A percentile compares a stretch with the other conserved stretches of the same genome.
Conservation (phyloP, 2,797 vertebrate species). For the Hephaestus fuliginosus region DNA sequence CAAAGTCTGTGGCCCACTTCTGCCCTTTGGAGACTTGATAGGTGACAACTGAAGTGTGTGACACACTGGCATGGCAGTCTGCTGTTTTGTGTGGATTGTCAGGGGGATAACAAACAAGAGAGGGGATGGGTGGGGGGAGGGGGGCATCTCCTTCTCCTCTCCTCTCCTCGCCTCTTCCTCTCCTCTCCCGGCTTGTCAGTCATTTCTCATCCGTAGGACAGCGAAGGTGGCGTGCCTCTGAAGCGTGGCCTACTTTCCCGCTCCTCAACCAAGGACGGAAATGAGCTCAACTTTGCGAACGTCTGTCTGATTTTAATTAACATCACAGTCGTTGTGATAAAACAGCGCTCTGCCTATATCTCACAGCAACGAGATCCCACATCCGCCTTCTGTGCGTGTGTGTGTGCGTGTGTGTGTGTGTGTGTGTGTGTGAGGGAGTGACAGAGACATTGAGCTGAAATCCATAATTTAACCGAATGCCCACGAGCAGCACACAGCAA, state of each 20-base stretch:
- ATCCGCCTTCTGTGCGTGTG: constrained; percentile 55
- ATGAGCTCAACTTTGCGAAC: constrained; percentile 75
- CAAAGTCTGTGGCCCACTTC: constrained; percentile 63
- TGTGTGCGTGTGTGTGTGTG: constrained; percentile 21
- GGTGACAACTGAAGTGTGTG: constrained; percentile 61
- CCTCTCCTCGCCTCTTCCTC: constrained; percentile 36
- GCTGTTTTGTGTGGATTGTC: constrained; percentile 62
- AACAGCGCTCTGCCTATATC: constrained; percentile 78
- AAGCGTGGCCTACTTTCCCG: constrained; percentile 79
- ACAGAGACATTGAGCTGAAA: constrained; percentile 73
- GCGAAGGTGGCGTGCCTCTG: constrained; percentile 60
- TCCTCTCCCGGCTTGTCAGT: constrained; percentile 69
- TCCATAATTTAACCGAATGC: constrained; percentile 83
- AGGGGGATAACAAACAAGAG: constrained; percentile 71
- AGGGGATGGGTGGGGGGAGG: neutral
- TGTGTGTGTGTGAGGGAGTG: constrained; percentile 53
- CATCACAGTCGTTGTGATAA: constrained; percentile 68
- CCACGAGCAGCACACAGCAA: constrained; percentile 76
- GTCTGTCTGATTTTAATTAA: constrained; percentile 86
- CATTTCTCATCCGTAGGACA: constrained; percentile 70
- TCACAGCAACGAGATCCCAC: constrained; percentile 70
- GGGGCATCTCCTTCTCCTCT: constrained; percentile 36
- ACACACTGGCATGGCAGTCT: constrained; percentile 55
- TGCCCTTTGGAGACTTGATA: constrained; percentile 60
- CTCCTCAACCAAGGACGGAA: constrained; percentile 70